These are phyloP conservation scores for Pangasius djambal DNA, from an alignment of 2,797 vertebrate species.

Conservation along the genomic window DNA sequence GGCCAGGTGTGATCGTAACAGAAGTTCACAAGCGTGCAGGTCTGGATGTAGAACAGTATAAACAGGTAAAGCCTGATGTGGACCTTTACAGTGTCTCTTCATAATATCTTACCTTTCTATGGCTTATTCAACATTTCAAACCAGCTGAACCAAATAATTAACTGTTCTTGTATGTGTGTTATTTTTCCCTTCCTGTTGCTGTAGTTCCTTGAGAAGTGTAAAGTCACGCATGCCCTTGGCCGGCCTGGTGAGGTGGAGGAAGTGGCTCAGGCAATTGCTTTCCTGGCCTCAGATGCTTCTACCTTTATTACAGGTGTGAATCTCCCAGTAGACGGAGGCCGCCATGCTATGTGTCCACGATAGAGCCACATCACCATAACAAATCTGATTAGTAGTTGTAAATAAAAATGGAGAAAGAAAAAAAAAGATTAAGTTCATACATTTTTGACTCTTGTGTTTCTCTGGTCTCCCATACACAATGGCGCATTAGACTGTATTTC, in stretches of 20 bases:
- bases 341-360: conserved; percentile 84
- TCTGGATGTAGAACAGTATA: conserved; percentile 79
- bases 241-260: conserved; percentile 81
- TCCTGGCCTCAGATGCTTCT: conserved; percentile 81
- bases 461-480: background rate
- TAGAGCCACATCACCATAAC: conserved; percentile 50
- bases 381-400: conserved; percentile 8
- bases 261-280: conserved; percentile 83
- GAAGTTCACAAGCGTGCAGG: conserved; percentile 82
- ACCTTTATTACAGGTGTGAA: conserved; percentile 83
- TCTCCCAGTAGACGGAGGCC: conserved; percentile 80
- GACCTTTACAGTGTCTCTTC: background rate
- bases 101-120: background rate
- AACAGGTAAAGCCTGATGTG: conserved; percentile 66
- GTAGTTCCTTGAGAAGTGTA: conserved; percentile 78
- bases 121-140: background rate
- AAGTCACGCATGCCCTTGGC: conserved; percentile 80
- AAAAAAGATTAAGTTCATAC: background rate
- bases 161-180: background rate
- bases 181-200: background rate
- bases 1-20: conserved; percentile 84
- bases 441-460: background rate
- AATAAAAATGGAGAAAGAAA: background rate
- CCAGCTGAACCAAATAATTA: background rate
- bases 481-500: background rate